Base-by-base conservation (phyloP, 2,113 vertebrate genomes). In the Sylvilagus bachmani region DNA sequence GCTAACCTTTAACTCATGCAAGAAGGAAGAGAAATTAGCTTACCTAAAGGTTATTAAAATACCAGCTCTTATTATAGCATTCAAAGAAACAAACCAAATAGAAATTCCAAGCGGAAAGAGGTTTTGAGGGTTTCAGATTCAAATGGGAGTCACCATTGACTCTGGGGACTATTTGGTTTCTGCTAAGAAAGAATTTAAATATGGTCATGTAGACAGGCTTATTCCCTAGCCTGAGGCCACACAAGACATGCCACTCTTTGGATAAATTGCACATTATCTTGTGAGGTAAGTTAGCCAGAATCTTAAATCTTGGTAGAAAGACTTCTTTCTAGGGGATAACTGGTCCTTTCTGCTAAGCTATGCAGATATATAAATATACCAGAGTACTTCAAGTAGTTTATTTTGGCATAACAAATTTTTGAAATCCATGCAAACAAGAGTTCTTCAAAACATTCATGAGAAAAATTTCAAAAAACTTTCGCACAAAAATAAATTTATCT, bases 51-150 rank as follows among this genome's bases (percentile, higher is more conserved):
- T 83, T 75, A 89, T 25, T 38, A 77, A 84, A 92, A 81, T 49
- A 61, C 1, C 29, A 61, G 3, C 66, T 94, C 94, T 79, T 78
- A 61, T 82, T 73, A 38, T 27, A 82, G 61, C 14, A 77, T 73
- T 77, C 53, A 51, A 93, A 93, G 29, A 90, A 90, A 73, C 33
- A 90, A 82, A 93, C 9, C 25, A 95, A 51, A 75, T 38, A 88
- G 66, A 58, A 36, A 90, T 91, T 89, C 33, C 36, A 89, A 81
- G 38, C 51, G 79, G 58, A 95, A 53, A 88, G 51, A 82, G 33
- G 84, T 33, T 84, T 53, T 10, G 2, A 91, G 31, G n/a, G 21
- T 86, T 73, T 38, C 25, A 85, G 70, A 33, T 78, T 64, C 67
- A 25, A 74, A 64, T 25, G 66, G 44, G 31, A 81, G 61, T 77